A percentile compares a stretch with the other conserved stretches of the same genome.
phyloP scores from a whole-genome alignment of 2,888 invertebrate genomes.

The Megalurothrips usitatus region DNA sequence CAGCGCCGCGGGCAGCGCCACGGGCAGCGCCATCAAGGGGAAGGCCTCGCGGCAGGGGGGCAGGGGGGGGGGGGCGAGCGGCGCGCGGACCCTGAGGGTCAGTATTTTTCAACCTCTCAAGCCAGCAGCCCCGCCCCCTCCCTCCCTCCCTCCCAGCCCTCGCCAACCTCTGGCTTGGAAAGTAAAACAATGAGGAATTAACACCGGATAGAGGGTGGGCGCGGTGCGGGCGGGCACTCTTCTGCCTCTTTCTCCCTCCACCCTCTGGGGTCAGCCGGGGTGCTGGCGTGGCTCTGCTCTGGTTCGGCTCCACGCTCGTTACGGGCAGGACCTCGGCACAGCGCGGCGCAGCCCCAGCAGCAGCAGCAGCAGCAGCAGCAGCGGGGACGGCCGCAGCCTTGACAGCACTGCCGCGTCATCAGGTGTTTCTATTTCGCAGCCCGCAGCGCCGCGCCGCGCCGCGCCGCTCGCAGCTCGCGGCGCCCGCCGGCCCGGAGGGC shows the following conservation, averaged over 20 bases:
- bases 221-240: neutral
- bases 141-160: too few relatives aligned
- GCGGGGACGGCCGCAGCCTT: too few relatives aligned
- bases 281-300: too few relatives aligned
- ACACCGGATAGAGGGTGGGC: neutral
- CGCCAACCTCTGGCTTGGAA: too few relatives aligned
- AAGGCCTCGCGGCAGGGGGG: slow-evolving; percentile 7
- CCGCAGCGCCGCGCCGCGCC: neutral
- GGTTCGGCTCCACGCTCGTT: too few relatives aligned
- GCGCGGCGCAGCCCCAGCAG: neutral
- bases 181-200: too few relatives aligned
- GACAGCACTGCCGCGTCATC: neutral
- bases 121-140: too few relatives aligned
- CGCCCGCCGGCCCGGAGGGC: neutral
- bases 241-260: too few relatives aligned
- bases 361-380: neutral
- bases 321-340: too few relatives aligned
- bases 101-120: neutral
- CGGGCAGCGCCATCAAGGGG: slow-evolving; percentile 7
- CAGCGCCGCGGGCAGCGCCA: neutral
- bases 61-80: neutral
- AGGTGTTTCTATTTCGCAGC: neutral
- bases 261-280: too few relatives aligned
- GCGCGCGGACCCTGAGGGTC: neutral
- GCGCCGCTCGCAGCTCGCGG: neutral